These are phyloP conservation scores for Labrus mixtus DNA, from an alignment of 2,113 vertebrate genomes.

Conservation along the genomic window DNA sequence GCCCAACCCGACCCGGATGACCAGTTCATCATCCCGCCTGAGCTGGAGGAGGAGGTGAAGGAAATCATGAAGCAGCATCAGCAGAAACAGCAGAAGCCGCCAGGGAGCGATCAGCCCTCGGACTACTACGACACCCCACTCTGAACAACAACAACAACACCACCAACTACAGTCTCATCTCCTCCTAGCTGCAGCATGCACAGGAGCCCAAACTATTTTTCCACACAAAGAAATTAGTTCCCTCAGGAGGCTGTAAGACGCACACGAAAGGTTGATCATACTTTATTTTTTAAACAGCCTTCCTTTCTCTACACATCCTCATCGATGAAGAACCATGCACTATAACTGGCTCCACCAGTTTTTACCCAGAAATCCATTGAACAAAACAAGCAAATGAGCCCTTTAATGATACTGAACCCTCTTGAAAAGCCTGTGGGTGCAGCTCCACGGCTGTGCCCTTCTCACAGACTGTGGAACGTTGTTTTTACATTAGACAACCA, in stretches of 20 bases:
- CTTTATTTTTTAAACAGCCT: slow-evolving; percentile 54
- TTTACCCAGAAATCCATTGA: slow-evolving; percentile 30
- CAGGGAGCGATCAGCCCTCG: slow-evolving; percentile 85
- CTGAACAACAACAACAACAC: slow-evolving; percentile 81
- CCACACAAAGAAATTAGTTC: slow-evolving; percentile 36
- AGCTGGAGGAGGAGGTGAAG: slow-evolving; percentile 98
- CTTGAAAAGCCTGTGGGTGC: slow-evolving; percentile 50
- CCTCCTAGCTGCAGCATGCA: slow-evolving; percentile 36
- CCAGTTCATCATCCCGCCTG: slow-evolving; percentile 97
- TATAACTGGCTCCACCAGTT: slow-evolving; percentile 49
- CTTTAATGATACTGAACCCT: slow-evolving; percentile 79
- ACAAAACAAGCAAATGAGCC: slow-evolving; percentile 75
- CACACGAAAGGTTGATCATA: slow-evolving; percentile 44
- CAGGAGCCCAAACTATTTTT: slow-evolving; percentile 1
- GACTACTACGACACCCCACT: slow-evolving; percentile 94
- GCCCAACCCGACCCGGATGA: slow-evolving; percentile 96
- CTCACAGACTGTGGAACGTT: slow-evolving; percentile 66
- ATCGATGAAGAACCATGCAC: slow-evolving; percentile 56
- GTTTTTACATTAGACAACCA: slow-evolving; percentile 71
- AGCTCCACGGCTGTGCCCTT: slow-evolving; percentile 59
- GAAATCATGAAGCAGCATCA: slow-evolving; percentile 99
- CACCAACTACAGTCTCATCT: slow-evolving; percentile 35
- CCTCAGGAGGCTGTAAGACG: slow-evolving; percentile 44
- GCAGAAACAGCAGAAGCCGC: slow-evolving; percentile 89
- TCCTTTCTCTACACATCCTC: slow-evolving; percentile 44